Evolutionary conservation across 2,113 vertebrate genomes (phyloP).

Genomic region (Scophthalmus maximus): DNA sequence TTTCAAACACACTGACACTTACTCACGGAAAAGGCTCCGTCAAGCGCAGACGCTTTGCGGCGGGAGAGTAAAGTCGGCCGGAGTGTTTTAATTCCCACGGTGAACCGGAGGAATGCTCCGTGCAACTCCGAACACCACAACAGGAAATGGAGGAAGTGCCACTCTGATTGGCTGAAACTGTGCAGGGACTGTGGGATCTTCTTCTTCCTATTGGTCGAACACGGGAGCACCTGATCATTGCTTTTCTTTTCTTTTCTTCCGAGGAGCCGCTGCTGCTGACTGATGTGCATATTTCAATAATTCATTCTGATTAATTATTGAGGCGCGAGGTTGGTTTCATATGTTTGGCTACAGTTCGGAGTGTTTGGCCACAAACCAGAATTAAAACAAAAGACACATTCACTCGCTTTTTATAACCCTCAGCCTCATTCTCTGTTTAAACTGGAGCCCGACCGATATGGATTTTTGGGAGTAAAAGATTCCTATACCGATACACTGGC

Average conservation of each 20-base stretch:
- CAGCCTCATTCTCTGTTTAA: background rate
- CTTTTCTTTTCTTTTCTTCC: conserved; percentile 32
- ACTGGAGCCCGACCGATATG: too few species aligned
- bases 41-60: background rate
- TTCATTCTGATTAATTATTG: conserved; percentile 79
- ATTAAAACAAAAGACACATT: background rate
- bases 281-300: conserved; percentile 74
- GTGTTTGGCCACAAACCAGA: background rate
- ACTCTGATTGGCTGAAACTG: conserved; percentile 72
- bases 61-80: background rate
- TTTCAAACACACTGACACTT: background rate
- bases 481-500: too few species aligned
- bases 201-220: conserved; percentile 70
- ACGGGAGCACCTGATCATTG: conserved; percentile 21
- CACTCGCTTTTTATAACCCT: background rate
- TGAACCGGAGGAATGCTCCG: conserved; percentile 50
- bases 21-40: conserved; percentile 57
- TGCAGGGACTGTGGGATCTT: conserved; percentile 13
- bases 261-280: conserved; percentile 40
- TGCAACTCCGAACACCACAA: conserved; percentile 58
- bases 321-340: conserved; percentile 49
- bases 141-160: conserved; percentile 75
- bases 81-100: conserved; percentile 57
- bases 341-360: conserved; percentile 32
- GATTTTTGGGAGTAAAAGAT: too few species aligned